Evolutionary conservation across 2,888 invertebrate genomes (phyloP).

Genomic region (Phoenoteleia sp.): DNA sequence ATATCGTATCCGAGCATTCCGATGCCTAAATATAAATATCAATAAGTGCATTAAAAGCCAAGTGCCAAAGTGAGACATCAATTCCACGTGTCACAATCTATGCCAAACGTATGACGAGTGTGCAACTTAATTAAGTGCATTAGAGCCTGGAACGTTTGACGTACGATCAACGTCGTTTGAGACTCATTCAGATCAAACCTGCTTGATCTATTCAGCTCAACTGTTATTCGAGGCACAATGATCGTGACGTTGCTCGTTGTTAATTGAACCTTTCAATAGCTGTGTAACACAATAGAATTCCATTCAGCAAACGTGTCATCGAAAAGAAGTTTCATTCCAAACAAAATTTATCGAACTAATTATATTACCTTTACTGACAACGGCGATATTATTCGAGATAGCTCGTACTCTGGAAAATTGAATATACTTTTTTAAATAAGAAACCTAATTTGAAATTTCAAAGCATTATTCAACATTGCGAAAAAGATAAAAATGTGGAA

Average conservation of each 20-base stretch:
- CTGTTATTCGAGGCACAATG: slow-evolving; percentile 77
- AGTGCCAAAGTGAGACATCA: slow-evolving; percentile 59
- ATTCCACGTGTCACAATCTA: slow-evolving; percentile 58
- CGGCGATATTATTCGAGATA: slow-evolving; percentile 45
- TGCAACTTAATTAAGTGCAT: slow-evolving; percentile 72
- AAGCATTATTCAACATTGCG: too few species aligned
- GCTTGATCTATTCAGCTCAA: slow-evolving; percentile 79
- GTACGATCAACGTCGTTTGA: slow-evolving; percentile 80
- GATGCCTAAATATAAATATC: slow-evolving; percentile 62
- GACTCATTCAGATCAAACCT: slow-evolving; percentile 81
- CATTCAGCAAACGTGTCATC: slow-evolving; percentile 68
- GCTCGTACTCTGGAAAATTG: slow-evolving; percentile 36
- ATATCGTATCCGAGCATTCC: slow-evolving; percentile 45
- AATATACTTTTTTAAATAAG: slow-evolving; percentile 12
- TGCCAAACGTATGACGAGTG: slow-evolving; percentile 59
- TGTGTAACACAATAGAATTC: slow-evolving; percentile 79
- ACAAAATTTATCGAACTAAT: slow-evolving; percentile 69
- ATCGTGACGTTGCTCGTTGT: slow-evolving; percentile 80
- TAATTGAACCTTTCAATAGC: slow-evolving; percentile 83
- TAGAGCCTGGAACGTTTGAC: slow-evolving; percentile 71
- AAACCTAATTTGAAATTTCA: too few species aligned
- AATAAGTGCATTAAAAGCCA: slow-evolving; percentile 57
- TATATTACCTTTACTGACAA: slow-evolving; percentile 51
- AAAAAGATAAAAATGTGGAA: too few species aligned
- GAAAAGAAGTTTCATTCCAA: slow-evolving; percentile 48